Conservation (phyloP, 2,888 invertebrate genomes). For the Chalcosyrphus nemorum region DNA sequence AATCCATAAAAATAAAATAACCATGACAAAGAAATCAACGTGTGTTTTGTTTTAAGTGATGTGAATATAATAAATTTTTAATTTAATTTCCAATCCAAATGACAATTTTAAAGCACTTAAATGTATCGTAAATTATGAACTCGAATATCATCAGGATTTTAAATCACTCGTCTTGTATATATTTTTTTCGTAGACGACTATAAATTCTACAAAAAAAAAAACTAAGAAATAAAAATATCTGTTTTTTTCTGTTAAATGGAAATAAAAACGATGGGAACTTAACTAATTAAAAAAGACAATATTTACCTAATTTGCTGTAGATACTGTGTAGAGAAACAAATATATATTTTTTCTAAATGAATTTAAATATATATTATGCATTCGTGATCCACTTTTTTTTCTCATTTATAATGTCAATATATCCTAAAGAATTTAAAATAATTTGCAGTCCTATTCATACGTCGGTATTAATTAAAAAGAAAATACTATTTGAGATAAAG, state of each 20-base stretch:
- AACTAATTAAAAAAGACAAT: not conserved
- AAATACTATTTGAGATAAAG: too few species aligned
- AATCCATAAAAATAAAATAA: conserved; percentile 8
- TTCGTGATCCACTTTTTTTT: too few species aligned
- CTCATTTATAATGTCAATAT: too few species aligned
- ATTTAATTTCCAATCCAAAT: conserved; percentile 40
- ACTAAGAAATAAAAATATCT: conserved; percentile 7
- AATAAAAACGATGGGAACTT: not conserved
- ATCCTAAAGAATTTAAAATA: too few species aligned
- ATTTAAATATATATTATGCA: too few species aligned
- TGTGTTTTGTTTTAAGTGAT: conserved; percentile 29
- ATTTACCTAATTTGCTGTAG: not conserved
- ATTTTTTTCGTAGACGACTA: not conserved
- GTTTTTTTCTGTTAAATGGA: not conserved
- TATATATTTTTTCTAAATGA: too few species aligned
- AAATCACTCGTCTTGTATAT: conserved; percentile 1
- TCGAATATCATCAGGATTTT: conserved; percentile 20
- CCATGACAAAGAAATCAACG: conserved; percentile 8
- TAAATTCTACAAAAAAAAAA: not conserved
- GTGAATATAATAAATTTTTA: conserved; percentile 50
- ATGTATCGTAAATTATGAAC: conserved; percentile 33
- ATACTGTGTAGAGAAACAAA: not conserved
- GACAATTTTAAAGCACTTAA: conserved; percentile 19
- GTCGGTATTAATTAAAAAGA: too few species aligned
- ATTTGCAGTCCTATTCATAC: too few species aligned